A percentile compares a stretch with the other conserved stretches of the same genome.
These are phyloP conservation scores for Wasmannia auropunctata DNA, from an alignment of 1,140 invertebrate genomes.

Conservation along the genomic window DNA sequence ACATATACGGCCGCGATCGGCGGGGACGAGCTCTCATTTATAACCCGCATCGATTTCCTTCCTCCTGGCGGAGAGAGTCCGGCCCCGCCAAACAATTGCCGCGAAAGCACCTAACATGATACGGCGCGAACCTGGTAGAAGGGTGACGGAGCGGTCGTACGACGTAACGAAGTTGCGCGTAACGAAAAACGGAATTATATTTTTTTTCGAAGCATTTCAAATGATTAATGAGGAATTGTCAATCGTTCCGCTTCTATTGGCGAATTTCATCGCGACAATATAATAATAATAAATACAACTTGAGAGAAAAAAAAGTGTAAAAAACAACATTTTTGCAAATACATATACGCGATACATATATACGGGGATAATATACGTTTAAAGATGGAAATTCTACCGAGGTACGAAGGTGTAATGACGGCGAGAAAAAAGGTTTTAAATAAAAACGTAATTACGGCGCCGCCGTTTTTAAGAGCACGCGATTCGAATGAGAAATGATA, in stretches of 20 bases:
- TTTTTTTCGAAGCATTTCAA: background rate
- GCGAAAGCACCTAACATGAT: slow-evolving; percentile 30
- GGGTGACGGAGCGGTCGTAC: background rate
- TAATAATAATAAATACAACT: background rate
- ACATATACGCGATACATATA: background rate
- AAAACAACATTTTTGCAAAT: background rate
- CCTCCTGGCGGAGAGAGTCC: slow-evolving; percentile 1
- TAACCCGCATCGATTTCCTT: slow-evolving; percentile 27
- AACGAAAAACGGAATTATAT: background rate
- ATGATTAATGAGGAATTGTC: background rate
- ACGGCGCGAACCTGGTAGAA: background rate
- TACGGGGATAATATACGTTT: background rate
- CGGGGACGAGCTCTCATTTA: slow-evolving; percentile 29
- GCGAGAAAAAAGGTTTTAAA: background rate
- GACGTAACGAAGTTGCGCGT: background rate
- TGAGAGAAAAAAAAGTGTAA: background rate
- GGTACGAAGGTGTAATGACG: background rate
- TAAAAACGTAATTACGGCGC: slow-evolving; percentile 16
- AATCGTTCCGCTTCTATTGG: background rate
- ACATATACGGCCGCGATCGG: slow-evolving; percentile 36
- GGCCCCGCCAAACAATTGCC: slow-evolving; percentile 20
- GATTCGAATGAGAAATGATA: slow-evolving; percentile 1
- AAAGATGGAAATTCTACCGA: background rate
- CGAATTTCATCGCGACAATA: background rate
- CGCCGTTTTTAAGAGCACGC: background rate